phyloP scores from a whole-genome alignment of 2,888 invertebrate species.

The Drosophila vallismaia region DNA sequence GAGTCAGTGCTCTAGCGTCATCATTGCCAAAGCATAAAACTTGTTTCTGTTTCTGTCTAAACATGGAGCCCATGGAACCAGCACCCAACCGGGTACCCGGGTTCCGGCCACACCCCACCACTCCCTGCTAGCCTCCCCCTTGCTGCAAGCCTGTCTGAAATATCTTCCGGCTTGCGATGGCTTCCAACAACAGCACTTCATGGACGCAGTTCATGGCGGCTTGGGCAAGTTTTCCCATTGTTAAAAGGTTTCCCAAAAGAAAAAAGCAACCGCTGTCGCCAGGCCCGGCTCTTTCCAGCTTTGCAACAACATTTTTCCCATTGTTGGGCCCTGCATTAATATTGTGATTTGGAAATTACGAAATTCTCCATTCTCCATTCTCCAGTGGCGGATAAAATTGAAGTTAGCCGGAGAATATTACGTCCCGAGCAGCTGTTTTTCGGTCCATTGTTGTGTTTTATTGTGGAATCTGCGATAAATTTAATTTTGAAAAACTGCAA shows the following conservation, averaged over 20 bases:
- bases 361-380: conserved; percentile 31
- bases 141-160: conserved; percentile 46
- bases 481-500: conserved; percentile 17
- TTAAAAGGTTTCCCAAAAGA: conserved; percentile 46
- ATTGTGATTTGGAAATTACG: conserved; percentile 51
- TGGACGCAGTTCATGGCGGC: conserved; percentile 51
- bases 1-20: conserved; percentile 44
- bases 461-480: conserved; percentile 35
- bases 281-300: conserved; percentile 4
- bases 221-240: conserved; percentile 55
- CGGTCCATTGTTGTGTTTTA: conserved; percentile 28
- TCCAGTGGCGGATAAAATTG: conserved; percentile 44
- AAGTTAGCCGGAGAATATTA: conserved; percentile 23
- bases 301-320: conserved; percentile 30
- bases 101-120: conserved; percentile 6
- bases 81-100: conserved; percentile 11
- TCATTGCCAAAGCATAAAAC: conserved; percentile 52
- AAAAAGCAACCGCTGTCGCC: conserved; percentile 9
- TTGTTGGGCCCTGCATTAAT: conserved; percentile 45
- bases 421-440: conserved; percentile 17
- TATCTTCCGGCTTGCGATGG: conserved; percentile 42
- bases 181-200: conserved; percentile 24
- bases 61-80: conserved; percentile 29
- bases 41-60: conserved; percentile 54
- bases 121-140: conserved; percentile 5